phyloP scores from a whole-genome alignment of 2,888 invertebrate genomes.

The Hecatera dysodea region DNA sequence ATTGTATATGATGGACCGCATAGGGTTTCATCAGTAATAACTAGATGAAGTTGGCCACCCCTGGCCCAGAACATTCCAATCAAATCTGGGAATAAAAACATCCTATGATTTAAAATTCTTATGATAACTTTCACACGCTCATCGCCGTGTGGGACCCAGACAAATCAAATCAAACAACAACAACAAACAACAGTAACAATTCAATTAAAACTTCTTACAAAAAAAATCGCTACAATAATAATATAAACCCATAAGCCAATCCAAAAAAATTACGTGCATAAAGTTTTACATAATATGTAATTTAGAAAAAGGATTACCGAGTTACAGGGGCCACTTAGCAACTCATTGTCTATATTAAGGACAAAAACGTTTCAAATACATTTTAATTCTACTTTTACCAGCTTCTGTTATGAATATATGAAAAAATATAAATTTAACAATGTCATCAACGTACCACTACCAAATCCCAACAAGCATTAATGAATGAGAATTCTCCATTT shows the following conservation, averaged over 20 bases:
- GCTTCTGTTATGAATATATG: too few relatives aligned
- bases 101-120: background rate
- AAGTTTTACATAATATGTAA: conserved; percentile 6
- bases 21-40: too few relatives aligned
- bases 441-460: background rate
- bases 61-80: too few relatives aligned
- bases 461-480: background rate
- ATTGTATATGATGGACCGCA: too few relatives aligned
- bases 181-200: too few relatives aligned
- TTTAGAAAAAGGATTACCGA: background rate
- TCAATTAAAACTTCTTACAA: too few relatives aligned
- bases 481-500: background rate
- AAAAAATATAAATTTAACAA: too few relatives aligned
- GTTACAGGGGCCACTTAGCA: background rate
- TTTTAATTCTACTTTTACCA: too few relatives aligned
- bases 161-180: too few relatives aligned
- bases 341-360: background rate
- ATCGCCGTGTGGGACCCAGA: background rate
- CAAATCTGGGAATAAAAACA: background rate
- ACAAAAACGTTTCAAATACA: too few relatives aligned
- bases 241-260: background rate
- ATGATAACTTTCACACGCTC: background rate
- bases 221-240: background rate
- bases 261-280: background rate
- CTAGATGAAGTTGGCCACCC: too few relatives aligned